Conservation (phyloP, 2,113 vertebrate genomes). For the Trichechus manatus region DNA sequence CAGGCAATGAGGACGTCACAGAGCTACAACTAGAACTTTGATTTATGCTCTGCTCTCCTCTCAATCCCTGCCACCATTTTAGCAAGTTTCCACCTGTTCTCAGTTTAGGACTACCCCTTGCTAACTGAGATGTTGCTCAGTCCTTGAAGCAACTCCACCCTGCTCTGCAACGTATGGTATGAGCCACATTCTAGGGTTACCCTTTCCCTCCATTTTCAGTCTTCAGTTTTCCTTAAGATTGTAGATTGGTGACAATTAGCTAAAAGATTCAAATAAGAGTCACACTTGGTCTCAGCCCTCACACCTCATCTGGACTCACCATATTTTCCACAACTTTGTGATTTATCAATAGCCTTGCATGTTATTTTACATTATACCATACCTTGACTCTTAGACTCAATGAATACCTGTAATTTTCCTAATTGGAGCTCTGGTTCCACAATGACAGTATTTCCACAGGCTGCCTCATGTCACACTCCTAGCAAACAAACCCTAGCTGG, state of each 20-base stretch:
- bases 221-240: neutral
- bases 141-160: neutral
- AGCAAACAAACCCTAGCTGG: neutral
- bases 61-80: neutral
- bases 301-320: neutral
- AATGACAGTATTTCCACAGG: neutral
- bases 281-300: neutral
- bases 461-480: neutral
- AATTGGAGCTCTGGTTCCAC: neutral
- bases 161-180: neutral
- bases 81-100: neutral
- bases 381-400: neutral
- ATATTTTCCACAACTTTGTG: neutral
- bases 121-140: neutral
- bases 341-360: neutral
- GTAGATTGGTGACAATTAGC: fast-evolving
- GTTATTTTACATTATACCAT: neutral
- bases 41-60: fast-evolving
- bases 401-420: neutral
- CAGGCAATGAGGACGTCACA: neutral
- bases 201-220: neutral
- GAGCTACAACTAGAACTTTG: neutral
- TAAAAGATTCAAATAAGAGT: neutral
- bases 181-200: fast-evolving
- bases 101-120: neutral